Evolutionary conservation across 2,113 vertebrate genomes (phyloP).

Genomic region (Globicephala melas): DNA sequence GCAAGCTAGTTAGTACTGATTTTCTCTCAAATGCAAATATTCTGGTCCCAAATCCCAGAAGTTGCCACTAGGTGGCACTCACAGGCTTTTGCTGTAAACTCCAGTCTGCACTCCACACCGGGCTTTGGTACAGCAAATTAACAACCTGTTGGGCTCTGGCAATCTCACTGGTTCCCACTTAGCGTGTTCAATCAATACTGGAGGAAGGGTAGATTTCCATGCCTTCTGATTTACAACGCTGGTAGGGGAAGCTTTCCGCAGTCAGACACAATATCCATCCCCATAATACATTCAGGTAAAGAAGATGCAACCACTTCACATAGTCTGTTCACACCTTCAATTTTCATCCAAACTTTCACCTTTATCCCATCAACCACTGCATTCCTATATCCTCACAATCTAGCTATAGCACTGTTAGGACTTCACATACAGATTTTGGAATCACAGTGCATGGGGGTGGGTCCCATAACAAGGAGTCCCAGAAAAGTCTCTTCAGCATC

Average conservation of each 20-base stretch:
- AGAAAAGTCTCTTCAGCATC: neutral
- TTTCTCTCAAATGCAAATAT: neutral
- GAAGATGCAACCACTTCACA: neutral
- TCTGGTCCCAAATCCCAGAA: neutral
- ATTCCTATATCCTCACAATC: neutral
- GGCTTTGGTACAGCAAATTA: neutral
- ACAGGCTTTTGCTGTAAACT: neutral
- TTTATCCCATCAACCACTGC: neutral
- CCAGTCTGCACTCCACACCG: rapidly evolving
- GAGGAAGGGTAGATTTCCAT: neutral
- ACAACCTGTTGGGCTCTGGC: neutral
- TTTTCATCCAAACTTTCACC: neutral
- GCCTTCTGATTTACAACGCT: neutral
- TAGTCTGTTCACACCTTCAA: neutral
- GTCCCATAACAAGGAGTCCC: neutral
- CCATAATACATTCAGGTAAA: neutral
- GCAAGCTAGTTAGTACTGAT: neutral
- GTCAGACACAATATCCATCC: neutral
- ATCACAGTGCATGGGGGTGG: neutral
- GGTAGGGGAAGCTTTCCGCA: neutral
- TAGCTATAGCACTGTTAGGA: neutral
- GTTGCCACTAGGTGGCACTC: constrained; percentile 16
- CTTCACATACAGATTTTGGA: neutral
- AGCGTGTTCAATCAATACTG: neutral
- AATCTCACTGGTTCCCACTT: neutral